phyloP scores from a whole-genome alignment of 2,113 vertebrate species.

The Bostrychus sinensis region DNA sequence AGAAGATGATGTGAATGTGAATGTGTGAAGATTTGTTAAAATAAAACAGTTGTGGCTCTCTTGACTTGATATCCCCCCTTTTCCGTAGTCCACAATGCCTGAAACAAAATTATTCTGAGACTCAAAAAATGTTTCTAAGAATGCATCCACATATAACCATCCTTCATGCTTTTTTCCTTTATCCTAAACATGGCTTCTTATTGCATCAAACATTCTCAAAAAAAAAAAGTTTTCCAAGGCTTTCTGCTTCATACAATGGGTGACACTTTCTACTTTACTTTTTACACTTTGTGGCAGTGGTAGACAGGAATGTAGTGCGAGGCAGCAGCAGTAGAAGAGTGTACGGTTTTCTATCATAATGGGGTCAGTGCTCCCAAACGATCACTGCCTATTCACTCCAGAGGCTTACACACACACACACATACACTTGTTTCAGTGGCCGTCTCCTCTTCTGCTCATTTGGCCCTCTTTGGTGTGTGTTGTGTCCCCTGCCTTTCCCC shows the following conservation, averaged over 20 bases:
- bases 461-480: conserved; percentile 25
- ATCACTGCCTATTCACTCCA: conserved; percentile 40
- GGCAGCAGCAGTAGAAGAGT: conserved; percentile 22
- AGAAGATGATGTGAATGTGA: too few species aligned
- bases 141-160: too few species aligned
- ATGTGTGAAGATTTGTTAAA: too few species aligned
- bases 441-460: conserved; percentile 32
- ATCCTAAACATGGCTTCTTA: too few species aligned
- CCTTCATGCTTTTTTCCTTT: too few species aligned
- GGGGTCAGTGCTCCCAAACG: conserved; percentile 73
- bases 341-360: conserved; percentile 70
- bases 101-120: too few species aligned
- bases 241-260: not conserved
- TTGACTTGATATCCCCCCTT: too few species aligned
- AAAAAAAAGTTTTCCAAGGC: too few species aligned
- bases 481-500: conserved; percentile 39
- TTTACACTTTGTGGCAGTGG: not conserved
- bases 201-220: too few species aligned
- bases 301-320: conserved; percentile 21
- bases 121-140: too few species aligned
- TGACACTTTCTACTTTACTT: not conserved
- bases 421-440: conserved; percentile 37
- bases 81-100: too few species aligned
- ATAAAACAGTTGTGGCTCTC: too few species aligned
- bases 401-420: conserved; percentile 51